These are phyloP conservation scores for Drosophila peninsularis DNA, from an alignment of 2,888 invertebrate species.

Conservation along the genomic window DNA sequence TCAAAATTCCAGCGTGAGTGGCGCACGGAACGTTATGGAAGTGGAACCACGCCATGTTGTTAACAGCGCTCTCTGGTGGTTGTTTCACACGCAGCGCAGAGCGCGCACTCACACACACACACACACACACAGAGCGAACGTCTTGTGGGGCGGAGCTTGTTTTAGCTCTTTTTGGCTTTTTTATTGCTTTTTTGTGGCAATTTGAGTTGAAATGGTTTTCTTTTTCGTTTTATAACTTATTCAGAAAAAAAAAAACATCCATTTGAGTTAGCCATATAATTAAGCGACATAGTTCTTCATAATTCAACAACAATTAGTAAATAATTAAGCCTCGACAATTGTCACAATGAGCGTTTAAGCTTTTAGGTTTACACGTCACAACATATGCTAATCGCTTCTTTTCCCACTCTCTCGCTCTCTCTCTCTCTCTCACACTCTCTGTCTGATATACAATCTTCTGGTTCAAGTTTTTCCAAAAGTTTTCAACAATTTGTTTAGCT, in stretches of 20 bases:
- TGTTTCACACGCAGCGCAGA: conserved; percentile 44
- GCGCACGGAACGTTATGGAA: conserved; percentile 58
- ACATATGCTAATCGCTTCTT: conserved; percentile 31
- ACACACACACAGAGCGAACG: conserved; percentile 20
- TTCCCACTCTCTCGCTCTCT: background rate
- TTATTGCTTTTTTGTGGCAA: conserved; percentile 7
- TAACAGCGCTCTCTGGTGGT: conserved; percentile 35
- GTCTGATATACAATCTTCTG: background rate
- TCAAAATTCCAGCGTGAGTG: conserved; percentile 48
- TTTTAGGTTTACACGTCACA: conserved; percentile 47
- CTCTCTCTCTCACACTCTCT: background rate
- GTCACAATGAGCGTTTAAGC: conserved; percentile 51
- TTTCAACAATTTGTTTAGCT: conserved; percentile 46
- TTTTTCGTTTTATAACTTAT: conserved; percentile 17
- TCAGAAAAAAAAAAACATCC: conserved; percentile 35
- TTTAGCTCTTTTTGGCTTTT: conserved; percentile 8
- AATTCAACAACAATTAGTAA: conserved; percentile 77
- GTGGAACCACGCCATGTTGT: conserved; percentile 82
- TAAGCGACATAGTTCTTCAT: conserved; percentile 64
- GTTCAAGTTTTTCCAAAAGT: conserved; percentile 1
- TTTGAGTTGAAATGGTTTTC: conserved; percentile 22
- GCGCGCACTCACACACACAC: background rate
- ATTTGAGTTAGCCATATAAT: conserved; percentile 66
- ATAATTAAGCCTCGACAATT: conserved; percentile 72
- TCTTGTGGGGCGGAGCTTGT: conserved; percentile 63